phyloP scores from a whole-genome alignment of 2,797 vertebrate genomes.

The Urophycis tenuis region DNA sequence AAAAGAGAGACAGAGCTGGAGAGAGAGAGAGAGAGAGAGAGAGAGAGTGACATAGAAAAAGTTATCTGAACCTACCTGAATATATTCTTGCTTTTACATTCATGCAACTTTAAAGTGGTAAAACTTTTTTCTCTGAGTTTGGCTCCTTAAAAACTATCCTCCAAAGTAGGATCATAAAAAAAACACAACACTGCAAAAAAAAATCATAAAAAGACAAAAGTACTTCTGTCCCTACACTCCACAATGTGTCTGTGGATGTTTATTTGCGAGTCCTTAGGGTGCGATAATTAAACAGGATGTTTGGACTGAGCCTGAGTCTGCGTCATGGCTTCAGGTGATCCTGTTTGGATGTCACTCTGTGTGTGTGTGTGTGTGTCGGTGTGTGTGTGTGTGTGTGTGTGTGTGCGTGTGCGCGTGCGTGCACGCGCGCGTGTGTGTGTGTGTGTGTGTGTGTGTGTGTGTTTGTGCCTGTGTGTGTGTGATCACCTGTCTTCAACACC shows the following conservation, averaged over 20 bases:
- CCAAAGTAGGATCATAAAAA: not conserved
- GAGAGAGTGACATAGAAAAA: not conserved
- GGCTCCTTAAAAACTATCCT: not conserved
- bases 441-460: conserved; percentile 12
- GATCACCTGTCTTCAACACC: conserved; percentile 51
- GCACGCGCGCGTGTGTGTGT: not conserved
- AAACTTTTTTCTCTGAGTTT: not conserved
- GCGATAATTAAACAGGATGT: not conserved
- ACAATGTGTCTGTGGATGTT: not conserved
- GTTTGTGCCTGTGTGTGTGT: conserved; percentile 14
- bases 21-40: not conserved
- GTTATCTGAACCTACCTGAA: not conserved
- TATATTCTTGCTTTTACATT: not conserved
- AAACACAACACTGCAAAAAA: not conserved
- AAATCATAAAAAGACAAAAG: not conserved
- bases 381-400: not conserved
- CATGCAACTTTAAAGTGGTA: not conserved
- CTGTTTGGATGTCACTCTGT: not conserved
- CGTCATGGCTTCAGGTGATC: not conserved
- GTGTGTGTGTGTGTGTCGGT: not conserved
- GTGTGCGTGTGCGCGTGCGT: not conserved
- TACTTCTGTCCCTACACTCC: not conserved
- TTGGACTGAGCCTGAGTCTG: not conserved
- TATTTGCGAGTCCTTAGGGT: not conserved
- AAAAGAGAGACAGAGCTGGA: not conserved